Evolutionary conservation across 2,113 vertebrate species (phyloP).

Genomic region (Megaptera novaeangliae): DNA sequence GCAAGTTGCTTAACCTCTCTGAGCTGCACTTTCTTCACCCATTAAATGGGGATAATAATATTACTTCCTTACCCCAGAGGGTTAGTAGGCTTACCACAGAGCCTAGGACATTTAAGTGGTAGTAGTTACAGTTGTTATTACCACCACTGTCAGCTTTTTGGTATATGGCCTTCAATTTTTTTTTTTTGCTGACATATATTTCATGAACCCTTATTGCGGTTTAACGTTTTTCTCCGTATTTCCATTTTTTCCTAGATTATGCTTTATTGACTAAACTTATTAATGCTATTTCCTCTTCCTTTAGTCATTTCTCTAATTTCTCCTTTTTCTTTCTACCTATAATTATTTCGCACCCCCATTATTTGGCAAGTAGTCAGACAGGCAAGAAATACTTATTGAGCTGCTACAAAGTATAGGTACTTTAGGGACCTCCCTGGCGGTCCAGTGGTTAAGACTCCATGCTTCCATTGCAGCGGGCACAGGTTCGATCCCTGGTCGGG

Average conservation of each 20-base stretch:
- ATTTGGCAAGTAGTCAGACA: background rate
- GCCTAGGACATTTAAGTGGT: background rate
- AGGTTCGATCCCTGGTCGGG: too few relatives aligned
- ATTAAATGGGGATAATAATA: slow-evolving; percentile 40
- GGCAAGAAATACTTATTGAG: slow-evolving; percentile 9
- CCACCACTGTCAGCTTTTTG: background rate
- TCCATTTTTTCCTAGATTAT: background rate
- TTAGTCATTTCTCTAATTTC: background rate
- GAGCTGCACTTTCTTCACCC: slow-evolving; percentile 1
- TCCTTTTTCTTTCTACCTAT: background rate
- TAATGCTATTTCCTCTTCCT: background rate
- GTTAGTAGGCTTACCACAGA: slow-evolving; percentile 25
- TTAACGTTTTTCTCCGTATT: background rate
- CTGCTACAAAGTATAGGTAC: background rate
- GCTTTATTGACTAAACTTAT: background rate
- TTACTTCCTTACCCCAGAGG: slow-evolving; percentile 10
- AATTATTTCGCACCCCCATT: background rate
- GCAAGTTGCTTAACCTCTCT: slow-evolving; percentile 49
- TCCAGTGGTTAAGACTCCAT: too few relatives aligned
- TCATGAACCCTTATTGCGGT: background rate
- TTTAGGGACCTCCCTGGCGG: background rate
- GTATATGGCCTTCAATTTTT: background rate
- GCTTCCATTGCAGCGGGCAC: too few relatives aligned
- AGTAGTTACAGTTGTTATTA: background rate
- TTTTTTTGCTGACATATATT: background rate